Conservation (phyloP, 1,140 invertebrate species). For the Euborellia annulipes region DNA sequence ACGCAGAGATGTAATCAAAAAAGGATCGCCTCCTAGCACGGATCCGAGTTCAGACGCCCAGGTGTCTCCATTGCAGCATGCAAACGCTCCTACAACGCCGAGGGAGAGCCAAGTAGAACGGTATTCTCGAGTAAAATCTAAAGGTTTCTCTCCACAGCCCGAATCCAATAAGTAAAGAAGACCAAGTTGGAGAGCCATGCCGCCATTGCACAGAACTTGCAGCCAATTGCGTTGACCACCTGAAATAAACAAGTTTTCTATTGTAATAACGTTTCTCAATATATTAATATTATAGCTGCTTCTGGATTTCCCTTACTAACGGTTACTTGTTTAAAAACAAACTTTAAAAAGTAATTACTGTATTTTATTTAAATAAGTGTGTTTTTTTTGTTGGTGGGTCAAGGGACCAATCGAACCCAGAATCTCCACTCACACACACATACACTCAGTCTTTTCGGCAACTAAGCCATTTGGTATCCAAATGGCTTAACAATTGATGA, state of each 20-base stretch:
- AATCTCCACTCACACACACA: too few species aligned
- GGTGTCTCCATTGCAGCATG: slow-evolving; percentile 78
- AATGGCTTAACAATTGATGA: too few species aligned
- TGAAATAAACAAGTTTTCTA: slow-evolving; percentile 28
- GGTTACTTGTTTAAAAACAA: too few species aligned
- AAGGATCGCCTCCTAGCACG: slow-evolving; percentile 52
- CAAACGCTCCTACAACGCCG: slow-evolving; percentile 57
- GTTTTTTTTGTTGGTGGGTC: too few species aligned
- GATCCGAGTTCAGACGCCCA: slow-evolving; percentile 82
- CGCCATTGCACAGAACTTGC: slow-evolving; percentile 80
- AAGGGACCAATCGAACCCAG: too few species aligned
- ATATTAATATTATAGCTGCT: too few species aligned
- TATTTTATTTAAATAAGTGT: too few species aligned
- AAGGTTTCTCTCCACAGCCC: slow-evolving; percentile 56
- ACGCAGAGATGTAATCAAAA: slow-evolving; percentile 57
- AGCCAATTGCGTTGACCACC: slow-evolving; percentile 79
- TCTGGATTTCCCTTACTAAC: too few species aligned
- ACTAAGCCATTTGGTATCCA: too few species aligned
- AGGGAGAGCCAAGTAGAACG: slow-evolving; percentile 65
- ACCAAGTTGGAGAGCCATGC: slow-evolving; percentile 62
- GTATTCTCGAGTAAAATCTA: slow-evolving; percentile 64
- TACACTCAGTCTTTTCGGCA: too few species aligned
- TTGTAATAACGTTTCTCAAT: too few species aligned
- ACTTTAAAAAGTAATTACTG: too few species aligned
- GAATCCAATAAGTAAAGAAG: slow-evolving; percentile 67